Percentiles rank a stretch among this genome's conserved stretches.
phyloP scores from a whole-genome alignment of 2,797 vertebrate species.

The Mallotus villosus region DNA sequence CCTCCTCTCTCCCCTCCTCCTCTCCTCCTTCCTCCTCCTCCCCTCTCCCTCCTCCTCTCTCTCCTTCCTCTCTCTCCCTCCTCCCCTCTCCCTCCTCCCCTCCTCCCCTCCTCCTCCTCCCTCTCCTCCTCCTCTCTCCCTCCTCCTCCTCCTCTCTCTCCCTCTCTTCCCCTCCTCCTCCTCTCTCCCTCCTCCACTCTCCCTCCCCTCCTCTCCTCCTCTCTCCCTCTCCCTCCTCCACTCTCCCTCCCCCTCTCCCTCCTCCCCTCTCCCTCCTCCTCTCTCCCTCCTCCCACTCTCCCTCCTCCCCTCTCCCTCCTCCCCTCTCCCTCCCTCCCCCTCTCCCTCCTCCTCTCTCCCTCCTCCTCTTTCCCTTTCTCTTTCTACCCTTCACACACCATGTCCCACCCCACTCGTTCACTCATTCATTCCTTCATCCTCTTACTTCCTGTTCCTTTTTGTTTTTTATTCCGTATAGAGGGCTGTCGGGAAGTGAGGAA shows the following conservation, averaged over 20 bases:
- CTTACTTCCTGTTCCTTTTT: background rate
- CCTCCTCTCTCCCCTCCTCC: too few relatives aligned
- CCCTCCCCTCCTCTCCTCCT: too few relatives aligned
- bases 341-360: background rate
- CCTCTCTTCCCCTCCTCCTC: conserved; percentile 16
- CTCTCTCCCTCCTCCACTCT: conserved; percentile 12
- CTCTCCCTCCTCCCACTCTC: background rate
- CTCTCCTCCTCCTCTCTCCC: conserved; percentile 15
- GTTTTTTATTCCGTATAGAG: too few relatives aligned
- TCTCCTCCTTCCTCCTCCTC: conserved; percentile 28
- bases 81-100: conserved; percentile 9
- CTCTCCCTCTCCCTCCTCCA: conserved; percentile 15
- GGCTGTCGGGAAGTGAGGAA: too few relatives aligned
- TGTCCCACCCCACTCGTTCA: background rate
- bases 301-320: background rate
- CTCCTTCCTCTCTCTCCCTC: conserved; percentile 24
- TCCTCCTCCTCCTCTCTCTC: conserved; percentile 14
- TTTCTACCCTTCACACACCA: conserved; percentile 22
- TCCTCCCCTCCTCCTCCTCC: too few relatives aligned
- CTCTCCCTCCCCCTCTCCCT: conserved; percentile 12
- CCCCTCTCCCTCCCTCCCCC: too few relatives aligned
- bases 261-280: too few relatives aligned
- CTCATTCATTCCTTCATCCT: background rate
- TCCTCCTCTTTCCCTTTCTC: conserved; percentile 15
- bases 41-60: conserved; percentile 18